Conservation (phyloP, 2,113 vertebrate species). For the Balaenoptera acutorostrata region DNA sequence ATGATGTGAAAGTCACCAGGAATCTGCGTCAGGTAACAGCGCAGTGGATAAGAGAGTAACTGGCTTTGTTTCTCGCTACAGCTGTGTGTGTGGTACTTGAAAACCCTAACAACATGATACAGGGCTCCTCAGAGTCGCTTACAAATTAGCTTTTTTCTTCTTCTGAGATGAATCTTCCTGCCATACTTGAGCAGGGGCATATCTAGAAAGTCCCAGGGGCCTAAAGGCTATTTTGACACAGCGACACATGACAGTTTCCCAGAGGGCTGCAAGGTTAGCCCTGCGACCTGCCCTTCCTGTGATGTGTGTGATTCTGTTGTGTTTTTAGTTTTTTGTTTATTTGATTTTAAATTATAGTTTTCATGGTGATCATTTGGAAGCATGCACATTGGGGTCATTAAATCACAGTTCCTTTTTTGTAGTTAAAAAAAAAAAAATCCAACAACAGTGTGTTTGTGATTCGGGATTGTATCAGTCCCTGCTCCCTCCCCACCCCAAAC, state of each 20-base stretch:
- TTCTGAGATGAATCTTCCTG: conserved; percentile 81
- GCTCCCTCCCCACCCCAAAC: not conserved
- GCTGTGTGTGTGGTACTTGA: conserved; percentile 80
- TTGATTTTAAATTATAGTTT: conserved; percentile 65
- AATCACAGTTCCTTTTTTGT: conserved; percentile 74
- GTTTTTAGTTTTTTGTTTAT: conserved; percentile 46
- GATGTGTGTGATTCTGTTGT: conserved; percentile 65
- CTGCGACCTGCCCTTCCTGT: conserved; percentile 66
- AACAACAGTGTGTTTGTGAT: not conserved
- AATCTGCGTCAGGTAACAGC: conserved; percentile 99
- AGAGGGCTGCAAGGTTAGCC: conserved; percentile 51
- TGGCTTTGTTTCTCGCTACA: conserved; percentile 77
- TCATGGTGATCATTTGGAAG: conserved; percentile 66
- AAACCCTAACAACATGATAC: conserved; percentile 60
- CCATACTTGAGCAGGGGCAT: conserved; percentile 91
- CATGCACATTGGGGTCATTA: conserved; percentile 74
- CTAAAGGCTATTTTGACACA: conserved; percentile 72
- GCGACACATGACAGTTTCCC: conserved; percentile 17
- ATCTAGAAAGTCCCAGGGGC: conserved; percentile 85
- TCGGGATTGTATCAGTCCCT: conserved; percentile 39
- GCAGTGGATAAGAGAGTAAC: conserved; percentile 90
- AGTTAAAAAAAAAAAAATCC: not conserved
- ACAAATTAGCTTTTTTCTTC: conserved; percentile 76
- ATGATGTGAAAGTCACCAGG: conserved; percentile 99
- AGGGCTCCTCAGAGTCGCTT: conserved; percentile 77